Base-by-base conservation (phyloP, 2,888 invertebrate genomes). In the Scaptomyza polygonia region DNA sequence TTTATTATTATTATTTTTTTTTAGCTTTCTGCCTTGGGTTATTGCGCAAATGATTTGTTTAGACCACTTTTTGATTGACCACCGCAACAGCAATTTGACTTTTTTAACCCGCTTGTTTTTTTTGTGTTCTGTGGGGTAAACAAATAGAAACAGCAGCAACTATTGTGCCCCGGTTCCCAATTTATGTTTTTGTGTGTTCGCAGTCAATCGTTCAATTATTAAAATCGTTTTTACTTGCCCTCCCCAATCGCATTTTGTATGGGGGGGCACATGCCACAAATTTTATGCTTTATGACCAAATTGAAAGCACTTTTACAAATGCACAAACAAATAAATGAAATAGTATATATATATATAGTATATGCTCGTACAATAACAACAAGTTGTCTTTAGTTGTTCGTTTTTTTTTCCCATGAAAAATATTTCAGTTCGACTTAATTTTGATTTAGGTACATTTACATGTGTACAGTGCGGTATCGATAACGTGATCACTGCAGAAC, bases 31-130 rank as follows among this genome's bases (percentile, higher is more conserved):
- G 32, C 14, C 66, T 81, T 78, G 79, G 68, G 75, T 75, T 84
- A 82, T 84, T 86, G 85, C 72, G 70, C 67, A 68, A 84, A 82
- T 84, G 56, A 78, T 76, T 86, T 84, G 86, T 84, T 86, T 86
- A 70, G 82, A 73, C 70, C 67, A 84, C 85, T 77, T 84, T 86
- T 73, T 77, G 79, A 84, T 84, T 86, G 81, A 75, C 73, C 81
- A 64, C 47, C 79, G 71, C 63, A 39, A 42, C 65, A 70, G 65
- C 68, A 82, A 79, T 75, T 82, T 85, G 86, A 77, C 86, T 85
- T 74, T 82, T 82, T 85, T 53, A 75, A 70, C 82, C 79, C 75
- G 48, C 36, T 29, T 67, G 34, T 48, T 21, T 42, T 11, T 36
- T 32, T 11, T 21, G 16, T 70, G 55, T 52, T 21, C 21, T 70